Percentiles rank a stretch among this genome's conserved stretches.
These are phyloP conservation scores for Mamestra brassicae DNA, from an alignment of 2,888 invertebrate species.

Conservation along the genomic window DNA sequence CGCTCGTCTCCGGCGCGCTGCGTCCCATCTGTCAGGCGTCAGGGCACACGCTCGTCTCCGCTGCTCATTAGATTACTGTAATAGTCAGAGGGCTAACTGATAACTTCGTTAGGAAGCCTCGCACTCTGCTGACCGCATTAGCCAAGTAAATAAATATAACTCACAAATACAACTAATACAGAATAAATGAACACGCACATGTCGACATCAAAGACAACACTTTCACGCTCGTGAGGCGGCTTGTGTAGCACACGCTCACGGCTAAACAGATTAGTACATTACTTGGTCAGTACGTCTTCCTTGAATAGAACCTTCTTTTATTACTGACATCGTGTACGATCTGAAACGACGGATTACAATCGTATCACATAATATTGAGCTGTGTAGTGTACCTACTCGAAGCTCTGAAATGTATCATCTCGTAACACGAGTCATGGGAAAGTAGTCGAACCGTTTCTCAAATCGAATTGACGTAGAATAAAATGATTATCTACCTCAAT, in stretches of 20 bases:
- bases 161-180: background rate
- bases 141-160: constrained; percentile 5
- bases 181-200: background rate
- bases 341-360: background rate
- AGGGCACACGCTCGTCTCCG: background rate
- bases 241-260: background rate
- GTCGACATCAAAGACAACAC: constrained; percentile 9
- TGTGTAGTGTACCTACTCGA: background rate
- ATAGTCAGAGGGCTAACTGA: background rate
- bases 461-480: background rate
- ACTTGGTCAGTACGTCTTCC: background rate
- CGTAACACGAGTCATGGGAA: background rate
- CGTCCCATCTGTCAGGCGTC: background rate
- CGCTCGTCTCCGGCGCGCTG: background rate
- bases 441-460: background rate
- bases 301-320: background rate
- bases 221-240: background rate
- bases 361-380: background rate
- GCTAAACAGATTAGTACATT: background rate
- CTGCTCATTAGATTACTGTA: constrained; percentile 23
- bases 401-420: constrained; percentile 8
- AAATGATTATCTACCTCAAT: background rate
- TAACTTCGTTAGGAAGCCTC: constrained; percentile 21
- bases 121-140: constrained; percentile 11
- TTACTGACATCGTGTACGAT: background rate